Percentiles rank a stretch among this genome's conserved stretches.
Conservation (phyloP, 1,140 invertebrate species). For the Sesamia nonagrioides region DNA sequence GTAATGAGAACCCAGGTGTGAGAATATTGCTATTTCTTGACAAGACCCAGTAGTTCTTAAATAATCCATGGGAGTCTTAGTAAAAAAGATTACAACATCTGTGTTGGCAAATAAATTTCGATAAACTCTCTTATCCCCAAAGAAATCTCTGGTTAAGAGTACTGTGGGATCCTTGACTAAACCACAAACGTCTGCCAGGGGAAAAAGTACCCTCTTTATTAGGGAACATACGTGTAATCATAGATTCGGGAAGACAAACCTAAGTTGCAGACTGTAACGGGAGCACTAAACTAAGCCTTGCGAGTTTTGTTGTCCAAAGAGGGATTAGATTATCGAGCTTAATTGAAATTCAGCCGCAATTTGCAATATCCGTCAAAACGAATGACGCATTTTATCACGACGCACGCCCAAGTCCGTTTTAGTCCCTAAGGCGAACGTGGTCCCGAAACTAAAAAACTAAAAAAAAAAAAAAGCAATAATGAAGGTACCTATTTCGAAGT, state of each 20-base stretch:
- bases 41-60: conserved; percentile 29
- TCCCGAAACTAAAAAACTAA: conserved; percentile 9
- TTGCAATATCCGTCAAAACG: conserved; percentile 45
- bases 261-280: no score
- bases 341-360: background rate
- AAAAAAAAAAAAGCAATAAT: conserved; percentile 10
- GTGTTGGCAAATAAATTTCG: conserved; percentile 53
- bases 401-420: conserved; percentile 16
- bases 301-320: conserved; percentile 87
- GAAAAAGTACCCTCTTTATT: conserved; percentile 41
- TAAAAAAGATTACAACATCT: conserved; percentile 48
- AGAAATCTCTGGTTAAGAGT: no score
- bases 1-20: conserved; percentile 58
- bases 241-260: background rate
- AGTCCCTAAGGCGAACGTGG: background rate
- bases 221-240: background rate
- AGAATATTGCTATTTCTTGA: conserved; percentile 66
- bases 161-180: no score
- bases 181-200: background rate
- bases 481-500: background rate
- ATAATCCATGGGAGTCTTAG: conserved; percentile 2
- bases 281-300: conserved; percentile 71
- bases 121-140: conserved; percentile 46
- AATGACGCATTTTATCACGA: conserved; percentile 55
- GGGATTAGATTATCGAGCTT: conserved; percentile 59